Base-by-base conservation (phyloP, 2,797 vertebrate genomes). In the Artibeus lituratus region DNA sequence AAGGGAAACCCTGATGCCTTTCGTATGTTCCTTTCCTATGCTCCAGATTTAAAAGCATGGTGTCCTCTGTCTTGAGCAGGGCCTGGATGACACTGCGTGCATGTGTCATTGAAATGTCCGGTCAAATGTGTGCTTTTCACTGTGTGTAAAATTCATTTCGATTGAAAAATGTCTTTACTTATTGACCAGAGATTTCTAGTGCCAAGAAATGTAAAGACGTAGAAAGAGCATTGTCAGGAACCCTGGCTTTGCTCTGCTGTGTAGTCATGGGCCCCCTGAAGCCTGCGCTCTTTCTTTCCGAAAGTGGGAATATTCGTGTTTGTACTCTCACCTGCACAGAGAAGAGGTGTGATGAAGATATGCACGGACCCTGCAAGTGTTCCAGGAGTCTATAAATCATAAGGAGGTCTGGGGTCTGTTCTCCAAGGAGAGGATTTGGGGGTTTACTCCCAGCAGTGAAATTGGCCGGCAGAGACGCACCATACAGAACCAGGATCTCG, bases 1-100 rank as follows among this genome's bases (percentile, higher is more conserved):
- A 3, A 77, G 47, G 55, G 93, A 80, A 0, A 0, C 0, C 21
- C 55, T 29, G 10, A 88, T 39, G 22, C 9, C 0, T 94, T 96
- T 96, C 57, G 22, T n/a, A 44, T 78, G 26, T 24, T 85, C 22
- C 76, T n/a, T n/a, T n/a, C n/a, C n/a, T n/a, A n/a, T n/a, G n/a
- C n/a, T n/a, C n/a, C n/a, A n/a, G 67, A 42, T 55, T 67, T 81
- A 26, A 39, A 12, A 55, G 39, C 42, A 39, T 8, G 5, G 14
- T 49, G 19, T 82, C 85, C 87, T 74, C 1, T 67, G 29, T 44
- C 11, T 83, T 90, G 24, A 29, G 18, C 32, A 9, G 9, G 11
- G 29, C 42, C 1, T 69, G 55, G 51, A 55, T 72, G 29, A 59
- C 11, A 32, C 9, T 26, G 49, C 22, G 12, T 42, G 5, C 5